Base-by-base conservation (phyloP, 1,140 invertebrate genomes). In the Hermatobates lingyangjiaoensis region DNA sequence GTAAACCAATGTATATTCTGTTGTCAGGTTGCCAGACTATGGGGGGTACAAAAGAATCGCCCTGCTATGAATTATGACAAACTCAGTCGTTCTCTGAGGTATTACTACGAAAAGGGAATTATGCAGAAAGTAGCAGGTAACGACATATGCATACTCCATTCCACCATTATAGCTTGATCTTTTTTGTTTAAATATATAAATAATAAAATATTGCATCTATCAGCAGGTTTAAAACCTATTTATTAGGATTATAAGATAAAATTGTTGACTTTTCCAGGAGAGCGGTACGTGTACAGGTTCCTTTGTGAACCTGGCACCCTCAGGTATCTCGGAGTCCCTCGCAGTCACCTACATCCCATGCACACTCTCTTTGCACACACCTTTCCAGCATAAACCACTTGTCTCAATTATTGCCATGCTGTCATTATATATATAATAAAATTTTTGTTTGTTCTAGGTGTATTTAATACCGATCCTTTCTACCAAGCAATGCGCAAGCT, bases 41-140 rank as follows among this genome's bases (percentile, higher is more conserved):
- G 83, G 83, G 83, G 83, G 1, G 75, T 84, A 1, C 83, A 86
- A 60, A 87, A 87, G 63, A 87, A 95, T 65, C 70, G 90, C 3
- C 90, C 90, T 1, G 89, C 89, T 1, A 95, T 95, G 91, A 96
- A 95, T 68, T 95, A 96, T 63, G 91, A 96, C 65, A 96, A 95
- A 66, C 65, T 96, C 10, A 92, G 88, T 50, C 70, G 91, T 0
- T 94, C 90, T 0, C 69, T 95, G 7, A 74, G 91, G 10, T 95
- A 96, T 61, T 96, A 96, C 61, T 96, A 96, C 64, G 90, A 96
- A 66, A 95, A 95, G 66, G 90, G 90, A 23, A 98, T 98, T 62
- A 96, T 98, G 85, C 90, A 94, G 64, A 97, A 97, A 69, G 92
- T 95, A 0, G 87, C 90, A 48, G 87, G 83, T 74, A 67, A 70